Evolutionary conservation across 2,113 vertebrate genomes (phyloP).

Genomic region (Pardalotus punctatus): DNA sequence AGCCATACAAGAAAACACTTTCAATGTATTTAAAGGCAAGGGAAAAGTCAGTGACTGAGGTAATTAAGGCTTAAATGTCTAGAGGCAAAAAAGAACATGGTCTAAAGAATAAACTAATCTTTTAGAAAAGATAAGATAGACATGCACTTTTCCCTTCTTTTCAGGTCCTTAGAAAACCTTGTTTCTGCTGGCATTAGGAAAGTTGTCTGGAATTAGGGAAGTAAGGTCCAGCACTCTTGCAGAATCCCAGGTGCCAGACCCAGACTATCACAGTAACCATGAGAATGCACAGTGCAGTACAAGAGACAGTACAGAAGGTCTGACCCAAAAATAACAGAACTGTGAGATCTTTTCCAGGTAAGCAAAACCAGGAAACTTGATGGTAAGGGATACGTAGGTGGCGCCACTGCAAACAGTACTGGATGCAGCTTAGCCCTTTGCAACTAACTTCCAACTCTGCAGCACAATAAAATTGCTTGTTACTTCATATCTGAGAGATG

Average conservation of each 20-base stretch:
- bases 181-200: neutral
- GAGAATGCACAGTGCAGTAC: no score
- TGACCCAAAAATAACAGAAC: neutral
- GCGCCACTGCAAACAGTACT: neutral
- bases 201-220: neutral
- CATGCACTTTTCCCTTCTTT: neutral
- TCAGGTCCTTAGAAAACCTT: neutral
- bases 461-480: neutral
- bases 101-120: neutral
- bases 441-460: neutral
- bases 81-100: neutral
- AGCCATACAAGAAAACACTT: neutral
- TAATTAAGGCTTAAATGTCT: neutral
- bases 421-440: neutral
- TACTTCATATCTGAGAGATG: neutral
- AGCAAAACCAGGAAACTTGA: neutral
- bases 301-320: fast-evolving
- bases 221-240: neutral
- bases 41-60: neutral
- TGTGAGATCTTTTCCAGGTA: neutral
- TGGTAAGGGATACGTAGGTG: neutral
- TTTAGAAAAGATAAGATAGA: neutral
- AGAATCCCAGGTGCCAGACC: neutral
- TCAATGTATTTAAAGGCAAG: neutral
- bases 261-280: fast-evolving